Evolutionary conservation across 1,140 invertebrate species (phyloP).

Genomic region (Leguminivora glycinivorella): DNA sequence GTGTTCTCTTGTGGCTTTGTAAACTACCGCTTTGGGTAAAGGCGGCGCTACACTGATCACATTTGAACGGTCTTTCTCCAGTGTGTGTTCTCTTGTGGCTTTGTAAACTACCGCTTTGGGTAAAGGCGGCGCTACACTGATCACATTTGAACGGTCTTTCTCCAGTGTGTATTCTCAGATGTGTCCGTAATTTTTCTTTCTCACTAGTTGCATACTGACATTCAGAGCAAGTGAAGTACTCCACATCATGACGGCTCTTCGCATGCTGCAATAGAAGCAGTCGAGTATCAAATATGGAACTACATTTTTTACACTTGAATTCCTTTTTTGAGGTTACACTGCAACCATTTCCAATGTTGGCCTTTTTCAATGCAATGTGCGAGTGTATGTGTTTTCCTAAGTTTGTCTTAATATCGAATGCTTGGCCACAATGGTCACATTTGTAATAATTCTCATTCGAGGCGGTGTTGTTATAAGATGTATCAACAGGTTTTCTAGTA

Average conservation of each 20-base stretch:
- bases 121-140: background rate
- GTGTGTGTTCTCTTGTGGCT: background rate
- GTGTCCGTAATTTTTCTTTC: background rate
- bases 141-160: background rate
- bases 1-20: background rate
- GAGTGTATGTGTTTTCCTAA: background rate
- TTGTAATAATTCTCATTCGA: background rate
- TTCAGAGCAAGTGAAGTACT: background rate
- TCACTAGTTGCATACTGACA: background rate
- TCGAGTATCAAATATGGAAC: background rate
- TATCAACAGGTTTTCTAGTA: background rate
- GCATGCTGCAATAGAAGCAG: background rate
- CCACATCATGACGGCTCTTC: background rate
- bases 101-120: background rate
- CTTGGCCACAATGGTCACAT: background rate
- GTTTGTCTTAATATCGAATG: background rate
- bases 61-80: background rate
- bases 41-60: background rate
- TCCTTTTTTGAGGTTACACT: background rate
- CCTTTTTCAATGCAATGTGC: background rate
- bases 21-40: background rate
- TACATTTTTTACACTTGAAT: background rate
- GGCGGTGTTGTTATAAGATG: background rate
- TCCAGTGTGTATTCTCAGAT: background rate
- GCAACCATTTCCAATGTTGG: no score